These are phyloP conservation scores for Coptodon bakossiorum DNA, from an alignment of 2,113 vertebrate species.

Conservation along the genomic window DNA sequence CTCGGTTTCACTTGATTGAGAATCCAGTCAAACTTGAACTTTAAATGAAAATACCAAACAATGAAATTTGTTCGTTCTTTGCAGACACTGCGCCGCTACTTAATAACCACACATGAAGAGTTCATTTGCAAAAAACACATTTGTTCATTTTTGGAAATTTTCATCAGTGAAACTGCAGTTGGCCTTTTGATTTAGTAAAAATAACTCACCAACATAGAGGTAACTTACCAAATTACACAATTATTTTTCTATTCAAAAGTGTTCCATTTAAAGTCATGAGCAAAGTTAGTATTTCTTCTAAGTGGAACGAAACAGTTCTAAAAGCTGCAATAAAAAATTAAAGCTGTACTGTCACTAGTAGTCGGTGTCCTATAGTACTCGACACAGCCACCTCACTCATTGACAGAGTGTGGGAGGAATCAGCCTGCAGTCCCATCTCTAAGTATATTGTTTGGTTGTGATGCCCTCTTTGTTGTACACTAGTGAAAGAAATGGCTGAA, in stretches of 20 bases:
- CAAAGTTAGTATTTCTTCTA: not conserved
- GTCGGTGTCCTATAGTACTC: not conserved
- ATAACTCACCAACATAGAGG: not conserved
- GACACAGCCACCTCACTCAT: not conserved
- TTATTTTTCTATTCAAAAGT: not conserved
- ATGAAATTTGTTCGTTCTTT: not conserved
- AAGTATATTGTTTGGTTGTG: not conserved
- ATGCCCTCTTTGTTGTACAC: not conserved
- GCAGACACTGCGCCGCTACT: not conserved
- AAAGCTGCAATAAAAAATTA: not conserved
- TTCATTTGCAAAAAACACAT: not conserved
- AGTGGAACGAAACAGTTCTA: not conserved
- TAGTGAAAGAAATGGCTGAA: not conserved
- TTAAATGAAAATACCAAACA: conserved; percentile 50
- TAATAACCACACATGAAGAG: not conserved
- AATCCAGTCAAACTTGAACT: conserved; percentile 51
- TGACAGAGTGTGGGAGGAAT: not conserved
- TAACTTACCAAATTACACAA: not conserved
- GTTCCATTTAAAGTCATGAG: not conserved
- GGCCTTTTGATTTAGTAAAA: not conserved
- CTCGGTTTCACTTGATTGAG: conserved; percentile 31
- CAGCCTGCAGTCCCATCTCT: not conserved
- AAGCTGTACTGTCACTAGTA: not conserved
- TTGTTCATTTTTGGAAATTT: not conserved
- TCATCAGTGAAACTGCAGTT: not conserved